phyloP scores from a whole-genome alignment of 2,797 vertebrate genomes.

The Sebastes minor region DNA sequence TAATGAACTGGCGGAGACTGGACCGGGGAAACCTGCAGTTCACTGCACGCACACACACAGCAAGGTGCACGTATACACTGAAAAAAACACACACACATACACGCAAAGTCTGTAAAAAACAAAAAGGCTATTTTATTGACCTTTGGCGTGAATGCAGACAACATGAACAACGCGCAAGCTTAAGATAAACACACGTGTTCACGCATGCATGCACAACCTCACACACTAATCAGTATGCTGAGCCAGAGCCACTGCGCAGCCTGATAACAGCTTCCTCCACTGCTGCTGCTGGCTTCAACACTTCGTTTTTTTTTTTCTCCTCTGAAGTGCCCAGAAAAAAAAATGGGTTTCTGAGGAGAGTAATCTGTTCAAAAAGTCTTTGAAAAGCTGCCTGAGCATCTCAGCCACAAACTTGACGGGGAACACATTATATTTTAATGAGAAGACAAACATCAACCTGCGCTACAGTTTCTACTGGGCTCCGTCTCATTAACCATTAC shows the following conservation, averaged over 20 bases:
- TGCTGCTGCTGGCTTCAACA: conserved; percentile 38
- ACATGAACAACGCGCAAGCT: conserved; percentile 5
- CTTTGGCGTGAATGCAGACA: conserved; percentile 1
- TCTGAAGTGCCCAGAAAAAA: conserved; percentile 45
- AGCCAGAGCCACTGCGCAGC: conserved; percentile 55
- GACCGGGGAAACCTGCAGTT: conserved; percentile 46
- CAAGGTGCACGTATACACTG: background rate
- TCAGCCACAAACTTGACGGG: conserved; percentile 3
- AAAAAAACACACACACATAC: background rate
- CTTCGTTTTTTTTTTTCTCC: background rate
- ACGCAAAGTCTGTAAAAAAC: background rate
- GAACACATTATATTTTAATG: conserved; percentile 35
- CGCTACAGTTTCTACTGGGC: background rate
- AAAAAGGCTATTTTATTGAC: background rate
- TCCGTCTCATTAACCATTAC: conserved; percentile 18
- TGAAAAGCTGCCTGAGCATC: conserved; percentile 26
- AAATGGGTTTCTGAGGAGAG: conserved; percentile 27
- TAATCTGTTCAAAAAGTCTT: conserved; percentile 42
- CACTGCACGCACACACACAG: background rate
- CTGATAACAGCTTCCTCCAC: conserved; percentile 66
- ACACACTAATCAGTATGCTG: conserved; percentile 69
- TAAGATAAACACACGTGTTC: background rate
- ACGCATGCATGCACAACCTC: conserved; percentile 5
- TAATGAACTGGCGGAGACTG: conserved; percentile 45
- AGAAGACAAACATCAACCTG: conserved; percentile 38